Conservation (phyloP, 1,140 invertebrate genomes). For the Babylonia areolata region DNA sequence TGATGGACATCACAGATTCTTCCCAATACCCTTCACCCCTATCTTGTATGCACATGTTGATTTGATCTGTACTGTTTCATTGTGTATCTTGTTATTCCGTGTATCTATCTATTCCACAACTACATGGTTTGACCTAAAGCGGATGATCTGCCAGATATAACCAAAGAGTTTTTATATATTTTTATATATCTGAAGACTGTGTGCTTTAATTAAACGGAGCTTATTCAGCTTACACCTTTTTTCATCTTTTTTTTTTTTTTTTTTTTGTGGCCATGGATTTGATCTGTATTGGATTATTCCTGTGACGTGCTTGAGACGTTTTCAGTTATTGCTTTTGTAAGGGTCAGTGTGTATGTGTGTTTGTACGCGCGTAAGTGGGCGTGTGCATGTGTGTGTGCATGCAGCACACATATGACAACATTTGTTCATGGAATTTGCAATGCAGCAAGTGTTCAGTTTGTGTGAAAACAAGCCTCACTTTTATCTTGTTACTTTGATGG, state of each 20-base stretch:
- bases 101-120: conserved; percentile 20
- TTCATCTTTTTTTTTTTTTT: conserved; percentile 7
- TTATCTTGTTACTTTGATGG: too few relatives aligned
- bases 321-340: neutral
- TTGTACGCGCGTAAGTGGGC: neutral
- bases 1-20: neutral
- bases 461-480: neutral
- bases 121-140: neutral
- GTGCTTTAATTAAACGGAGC: conserved; percentile 31
- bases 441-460: conserved; percentile 22
- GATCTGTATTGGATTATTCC: conserved; percentile 4
- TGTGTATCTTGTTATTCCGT: conserved; percentile 7
- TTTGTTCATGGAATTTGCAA: too few relatives aligned
- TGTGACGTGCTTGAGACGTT: neutral
- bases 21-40: neutral
- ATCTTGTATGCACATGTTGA: neutral
- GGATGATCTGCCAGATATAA: conserved; percentile 38
- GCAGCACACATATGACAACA: neutral
- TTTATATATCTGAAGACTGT: conserved; percentile 35
- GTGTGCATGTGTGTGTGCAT: neutral
- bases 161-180: conserved; percentile 44
- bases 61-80: neutral
- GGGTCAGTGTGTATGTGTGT: neutral
- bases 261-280: conserved; percentile 6
- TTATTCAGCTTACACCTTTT: conserved; percentile 27